phyloP scores from a whole-genome alignment of 2,113 vertebrate species.

The Pseudolaguvia tuberculata region DNA sequence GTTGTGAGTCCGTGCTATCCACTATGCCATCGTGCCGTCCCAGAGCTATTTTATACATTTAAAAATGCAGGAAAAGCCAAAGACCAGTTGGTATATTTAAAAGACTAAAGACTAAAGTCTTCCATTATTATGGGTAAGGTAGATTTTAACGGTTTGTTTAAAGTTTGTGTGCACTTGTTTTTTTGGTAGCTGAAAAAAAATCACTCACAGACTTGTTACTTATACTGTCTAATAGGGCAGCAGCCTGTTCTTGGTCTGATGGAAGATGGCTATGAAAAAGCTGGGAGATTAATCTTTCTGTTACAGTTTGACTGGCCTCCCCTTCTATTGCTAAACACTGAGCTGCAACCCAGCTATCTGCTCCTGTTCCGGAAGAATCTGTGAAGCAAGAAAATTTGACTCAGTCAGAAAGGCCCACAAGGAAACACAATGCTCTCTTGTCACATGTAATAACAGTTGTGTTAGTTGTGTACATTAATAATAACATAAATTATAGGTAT shows the following conservation, averaged over 20 bases:
- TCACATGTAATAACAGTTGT: neutral
- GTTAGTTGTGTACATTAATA: neutral
- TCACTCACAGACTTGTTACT: conserved; percentile 64
- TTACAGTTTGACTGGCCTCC: conserved; percentile 54
- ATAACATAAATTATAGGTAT: too few species aligned
- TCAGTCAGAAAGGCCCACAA: neutral
- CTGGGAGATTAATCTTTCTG: conserved; percentile 66
- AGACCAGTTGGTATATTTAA: too few species aligned
- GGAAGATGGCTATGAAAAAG: conserved; percentile 58
- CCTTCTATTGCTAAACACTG: conserved; percentile 71
- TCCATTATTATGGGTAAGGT: too few species aligned
- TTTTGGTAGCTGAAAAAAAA: neutral
- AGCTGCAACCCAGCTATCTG: conserved; percentile 71
- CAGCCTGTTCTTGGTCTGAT: conserved; percentile 59
- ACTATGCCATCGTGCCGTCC: too few species aligned
- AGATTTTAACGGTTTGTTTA: neutral
- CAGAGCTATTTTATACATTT: neutral
- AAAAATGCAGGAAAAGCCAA: neutral
- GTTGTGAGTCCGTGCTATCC: too few species aligned
- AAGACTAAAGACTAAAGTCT: too few species aligned
- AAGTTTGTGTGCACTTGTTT: neutral
- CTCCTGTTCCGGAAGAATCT: conserved; percentile 57
- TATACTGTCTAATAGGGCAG: conserved; percentile 60
- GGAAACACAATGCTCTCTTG: neutral
- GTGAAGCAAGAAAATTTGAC: conserved; percentile 17